These are phyloP conservation scores for Varanus komodoensis DNA, from an alignment of 2,113 vertebrate genomes.

Conservation along the genomic window DNA sequence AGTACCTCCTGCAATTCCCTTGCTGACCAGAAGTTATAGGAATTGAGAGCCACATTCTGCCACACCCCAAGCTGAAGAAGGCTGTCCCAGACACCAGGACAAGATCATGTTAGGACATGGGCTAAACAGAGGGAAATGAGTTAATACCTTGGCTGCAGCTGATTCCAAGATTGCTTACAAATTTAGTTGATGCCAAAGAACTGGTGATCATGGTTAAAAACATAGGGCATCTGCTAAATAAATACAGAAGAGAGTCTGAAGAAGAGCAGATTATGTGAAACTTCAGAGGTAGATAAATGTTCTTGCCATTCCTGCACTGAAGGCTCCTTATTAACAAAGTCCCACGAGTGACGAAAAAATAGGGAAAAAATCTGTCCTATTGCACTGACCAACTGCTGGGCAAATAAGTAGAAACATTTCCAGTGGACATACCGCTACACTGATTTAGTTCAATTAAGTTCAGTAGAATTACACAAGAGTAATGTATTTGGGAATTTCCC, in stretches of 20 bases:
- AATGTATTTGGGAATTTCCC: background rate
- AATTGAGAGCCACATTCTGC: too few relatives aligned
- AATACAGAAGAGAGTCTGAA: background rate
- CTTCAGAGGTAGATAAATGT: slow-evolving; percentile 3
- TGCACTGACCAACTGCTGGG: background rate
- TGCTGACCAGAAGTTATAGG: too few relatives aligned
- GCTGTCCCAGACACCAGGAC: background rate
- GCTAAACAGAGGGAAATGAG: background rate
- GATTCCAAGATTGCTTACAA: background rate
- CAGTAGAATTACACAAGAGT: background rate
- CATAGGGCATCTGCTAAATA: background rate
- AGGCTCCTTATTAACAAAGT: slow-evolving; percentile 7
- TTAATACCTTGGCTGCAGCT: background rate
- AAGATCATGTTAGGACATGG: background rate
- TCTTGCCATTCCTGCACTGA: background rate
- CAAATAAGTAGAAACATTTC: background rate
- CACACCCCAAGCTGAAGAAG: too few relatives aligned
- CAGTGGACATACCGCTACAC: background rate
- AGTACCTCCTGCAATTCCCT: too few relatives aligned
- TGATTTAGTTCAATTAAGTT: slow-evolving; percentile 20
- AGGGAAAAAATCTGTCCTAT: background rate
- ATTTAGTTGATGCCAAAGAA: background rate
- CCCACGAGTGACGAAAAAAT: background rate
- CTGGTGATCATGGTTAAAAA: background rate
- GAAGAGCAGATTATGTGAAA: background rate